Evolutionary conservation across 2,797 vertebrate species (phyloP).

Genomic region (Phalloptychus januarius): DNA sequence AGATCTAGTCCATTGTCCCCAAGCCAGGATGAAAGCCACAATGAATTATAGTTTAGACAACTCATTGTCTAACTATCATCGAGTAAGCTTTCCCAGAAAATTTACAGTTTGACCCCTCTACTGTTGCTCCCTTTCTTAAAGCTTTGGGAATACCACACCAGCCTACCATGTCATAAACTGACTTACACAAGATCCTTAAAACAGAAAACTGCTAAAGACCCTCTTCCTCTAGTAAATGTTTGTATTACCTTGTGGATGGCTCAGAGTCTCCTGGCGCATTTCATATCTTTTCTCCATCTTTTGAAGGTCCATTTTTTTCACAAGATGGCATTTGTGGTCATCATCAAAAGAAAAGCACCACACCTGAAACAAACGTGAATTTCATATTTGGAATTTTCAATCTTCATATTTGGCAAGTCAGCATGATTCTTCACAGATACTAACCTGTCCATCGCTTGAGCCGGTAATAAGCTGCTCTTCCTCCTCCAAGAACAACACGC

Average conservation of each 20-base stretch:
- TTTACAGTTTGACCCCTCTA: neutral
- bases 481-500: slow-evolving; percentile 77
- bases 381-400: neutral
- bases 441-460: slow-evolving; percentile 87
- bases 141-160: neutral
- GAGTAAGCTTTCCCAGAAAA: neutral
- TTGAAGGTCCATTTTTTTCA: slow-evolving; percentile 82
- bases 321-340: slow-evolving; percentile 77
- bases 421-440: slow-evolving; percentile 20
- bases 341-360: slow-evolving; percentile 85
- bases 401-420: slow-evolving; percentile 6
- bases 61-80: neutral
- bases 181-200: neutral
- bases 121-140: neutral
- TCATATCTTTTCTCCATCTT: slow-evolving; percentile 80
- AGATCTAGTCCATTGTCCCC: neutral
- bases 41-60: neutral
- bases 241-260: slow-evolving; percentile 51
- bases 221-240: neutral
- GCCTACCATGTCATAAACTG: neutral
- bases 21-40: neutral
- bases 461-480: slow-evolving; percentile 83
- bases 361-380: slow-evolving; percentile 72
- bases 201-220: neutral
- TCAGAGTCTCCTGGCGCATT: slow-evolving; percentile 40